phyloP scores from a whole-genome alignment of 2,888 invertebrate genomes.

The Vanessa cardui region DNA sequence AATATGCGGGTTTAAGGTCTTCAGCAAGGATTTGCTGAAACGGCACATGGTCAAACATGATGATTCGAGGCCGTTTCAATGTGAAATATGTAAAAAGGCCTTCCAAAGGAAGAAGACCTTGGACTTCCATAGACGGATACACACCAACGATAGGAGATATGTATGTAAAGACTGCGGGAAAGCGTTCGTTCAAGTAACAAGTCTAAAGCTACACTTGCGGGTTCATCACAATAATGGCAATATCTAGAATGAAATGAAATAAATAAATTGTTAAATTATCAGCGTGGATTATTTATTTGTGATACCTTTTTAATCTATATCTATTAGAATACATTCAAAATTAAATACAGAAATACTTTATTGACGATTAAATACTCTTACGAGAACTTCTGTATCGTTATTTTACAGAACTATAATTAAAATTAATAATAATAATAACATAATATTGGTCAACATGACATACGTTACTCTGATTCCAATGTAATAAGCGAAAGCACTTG shows the following conservation, averaged over 20 bases:
- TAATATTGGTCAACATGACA: too few species aligned
- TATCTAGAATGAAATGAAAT: neutral
- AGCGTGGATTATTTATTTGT: neutral
- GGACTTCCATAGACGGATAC: slow-evolving; percentile 79
- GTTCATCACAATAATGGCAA: slow-evolving; percentile 69
- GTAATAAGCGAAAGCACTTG: too few species aligned
- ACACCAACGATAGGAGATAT: slow-evolving; percentile 81
- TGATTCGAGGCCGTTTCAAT: slow-evolving; percentile 80
- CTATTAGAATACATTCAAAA: neutral
- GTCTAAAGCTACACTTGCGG: slow-evolving; percentile 80
- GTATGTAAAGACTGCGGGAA: slow-evolving; percentile 79
- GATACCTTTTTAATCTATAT: neutral
- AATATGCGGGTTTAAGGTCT: slow-evolving; percentile 67
- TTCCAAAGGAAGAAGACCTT: slow-evolving; percentile 83
- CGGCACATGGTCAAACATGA: slow-evolving; percentile 82
- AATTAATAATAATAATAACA: too few species aligned
- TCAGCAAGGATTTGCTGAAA: slow-evolving; percentile 70
- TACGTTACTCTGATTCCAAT: too few species aligned
- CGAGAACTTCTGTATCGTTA: too few species aligned
- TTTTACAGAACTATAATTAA: too few species aligned
- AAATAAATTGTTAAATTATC: neutral
- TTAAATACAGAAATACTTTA: too few species aligned
- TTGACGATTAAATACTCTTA: too few species aligned
- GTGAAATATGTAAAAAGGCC: slow-evolving; percentile 80
- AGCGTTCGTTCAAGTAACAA: slow-evolving; percentile 82